Evolutionary conservation across 2,113 vertebrate genomes (phyloP), one percentile per base, ranked within the genome.

Genomic region (Odobenus rosmarus): DNA sequence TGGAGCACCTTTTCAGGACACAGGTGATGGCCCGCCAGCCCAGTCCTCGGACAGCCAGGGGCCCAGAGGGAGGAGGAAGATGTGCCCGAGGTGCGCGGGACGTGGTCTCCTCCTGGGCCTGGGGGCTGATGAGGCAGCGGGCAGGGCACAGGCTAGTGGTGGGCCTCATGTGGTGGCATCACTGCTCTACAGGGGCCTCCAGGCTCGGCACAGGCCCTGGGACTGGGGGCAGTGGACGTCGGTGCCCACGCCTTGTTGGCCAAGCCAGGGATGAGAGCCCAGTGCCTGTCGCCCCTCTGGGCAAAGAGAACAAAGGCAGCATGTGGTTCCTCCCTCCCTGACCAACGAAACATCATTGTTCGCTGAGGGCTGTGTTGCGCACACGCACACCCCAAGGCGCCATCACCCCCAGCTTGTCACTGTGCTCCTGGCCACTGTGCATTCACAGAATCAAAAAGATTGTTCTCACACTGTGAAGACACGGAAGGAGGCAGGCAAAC

Each of bases 371-470:
- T 83, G 96, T 90, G 39, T 94, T 88, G 51, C 59, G 57, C n/a
- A n/a, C 92, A 82, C 80, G 87, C 28, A 92, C 86, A 55, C 93
- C 96, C 96, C 31, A 69, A 96, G 88, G 92, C 97, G 36, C 81
- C 87, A 4, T 94, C 97, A 96, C 91, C 90, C 94, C 90, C 96
- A 97, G 96, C 81, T 97, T 96, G 85, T 95, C 93, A 90, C 94
- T 96, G 84, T 95, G 14, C 62, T 98, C 92, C 90, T 98, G 97
- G 96, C 86, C 94, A 69, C 82, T 98, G 90, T 97, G 97, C 98
- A 96, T 97, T 98, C 98, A 94, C 84, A 85, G 85, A 98, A 98
- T 81, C 91, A 96, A 97, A 97, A 61, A 88, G 93, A 97, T 88
- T 92, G 64, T 96, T 94, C 10, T 95, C 0, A 59, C 74, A 79